These are phyloP conservation scores for Thysanoteuthis rhombus DNA, from an alignment of 2,888 invertebrate genomes.

Conservation along the genomic window DNA sequence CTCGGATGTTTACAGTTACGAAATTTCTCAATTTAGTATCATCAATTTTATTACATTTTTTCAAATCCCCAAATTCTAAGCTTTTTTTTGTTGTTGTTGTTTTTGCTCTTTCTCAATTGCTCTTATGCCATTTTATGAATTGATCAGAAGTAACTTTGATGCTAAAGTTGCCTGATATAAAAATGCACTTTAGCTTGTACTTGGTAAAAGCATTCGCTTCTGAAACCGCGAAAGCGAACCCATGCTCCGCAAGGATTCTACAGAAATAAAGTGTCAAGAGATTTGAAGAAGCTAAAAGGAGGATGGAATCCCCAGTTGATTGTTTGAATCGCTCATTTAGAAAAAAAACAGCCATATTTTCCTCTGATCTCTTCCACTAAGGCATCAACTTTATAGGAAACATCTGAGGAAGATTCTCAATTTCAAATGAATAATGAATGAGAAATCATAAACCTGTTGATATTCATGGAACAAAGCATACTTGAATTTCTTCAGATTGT, in stretches of 20 bases:
- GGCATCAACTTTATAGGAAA: neutral
- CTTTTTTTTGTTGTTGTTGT: too few relatives aligned
- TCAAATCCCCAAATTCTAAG: too few relatives aligned
- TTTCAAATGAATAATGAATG: neutral
- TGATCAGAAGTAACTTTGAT: too few relatives aligned
- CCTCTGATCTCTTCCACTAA: neutral
- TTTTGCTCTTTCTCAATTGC: too few relatives aligned
- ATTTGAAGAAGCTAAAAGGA: neutral
- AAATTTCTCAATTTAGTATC: too few relatives aligned
- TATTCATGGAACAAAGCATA: neutral
- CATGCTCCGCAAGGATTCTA: neutral
- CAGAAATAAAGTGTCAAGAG: neutral
- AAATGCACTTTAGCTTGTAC: too few relatives aligned
- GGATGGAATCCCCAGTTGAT: neutral
- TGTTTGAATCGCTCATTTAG: neutral
- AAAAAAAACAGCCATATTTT: neutral
- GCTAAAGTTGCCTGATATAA: too few relatives aligned
- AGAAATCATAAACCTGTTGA: neutral
- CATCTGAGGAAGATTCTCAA: neutral
- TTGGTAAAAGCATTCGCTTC: too few relatives aligned
- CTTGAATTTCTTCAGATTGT: neutral
- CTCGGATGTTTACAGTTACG: too few relatives aligned
- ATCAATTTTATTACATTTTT: too few relatives aligned
- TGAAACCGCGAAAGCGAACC: too few relatives aligned
- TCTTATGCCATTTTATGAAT: too few relatives aligned